A percentile compares a stretch with the other conserved stretches of the same genome.
Evolutionary conservation across 2,113 vertebrate species (phyloP).

Genomic region (Pteropus alecto): DNA sequence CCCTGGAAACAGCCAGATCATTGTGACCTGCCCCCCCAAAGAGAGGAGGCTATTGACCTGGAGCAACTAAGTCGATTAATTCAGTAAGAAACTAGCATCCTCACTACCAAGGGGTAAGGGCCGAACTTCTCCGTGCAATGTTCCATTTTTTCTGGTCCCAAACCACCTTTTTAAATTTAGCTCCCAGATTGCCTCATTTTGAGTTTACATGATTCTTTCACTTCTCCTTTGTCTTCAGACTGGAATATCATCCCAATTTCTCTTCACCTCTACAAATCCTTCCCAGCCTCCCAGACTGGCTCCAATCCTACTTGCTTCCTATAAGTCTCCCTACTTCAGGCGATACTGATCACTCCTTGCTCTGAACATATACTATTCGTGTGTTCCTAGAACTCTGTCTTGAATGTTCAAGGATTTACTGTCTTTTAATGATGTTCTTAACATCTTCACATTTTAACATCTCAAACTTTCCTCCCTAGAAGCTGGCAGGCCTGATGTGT

Average conservation of each 20-base stretch:
- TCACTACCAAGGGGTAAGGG: background rate
- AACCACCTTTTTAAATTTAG: background rate
- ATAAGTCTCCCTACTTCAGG: background rate
- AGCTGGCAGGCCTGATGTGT: background rate
- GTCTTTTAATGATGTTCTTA: background rate
- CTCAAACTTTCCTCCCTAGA: background rate
- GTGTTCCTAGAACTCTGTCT: background rate
- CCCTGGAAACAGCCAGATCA: slow-evolving; percentile 27
- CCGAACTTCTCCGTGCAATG: no score
- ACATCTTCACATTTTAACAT: background rate
- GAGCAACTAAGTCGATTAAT: background rate
- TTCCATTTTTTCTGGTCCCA: background rate
- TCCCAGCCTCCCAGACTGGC: background rate
- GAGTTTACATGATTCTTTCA: background rate
- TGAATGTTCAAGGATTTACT: background rate
- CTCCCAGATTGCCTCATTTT: background rate
- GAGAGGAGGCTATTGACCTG: background rate
- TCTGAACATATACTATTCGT: background rate
- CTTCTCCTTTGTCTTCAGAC: background rate
- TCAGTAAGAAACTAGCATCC: background rate
- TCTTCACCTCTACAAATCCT: background rate
- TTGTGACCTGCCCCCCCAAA: background rate
- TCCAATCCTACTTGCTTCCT: no score
- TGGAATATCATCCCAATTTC: background rate
- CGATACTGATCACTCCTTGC: background rate